phyloP scores from a whole-genome alignment of 2,888 invertebrate species.

The Carcina quercana region DNA sequence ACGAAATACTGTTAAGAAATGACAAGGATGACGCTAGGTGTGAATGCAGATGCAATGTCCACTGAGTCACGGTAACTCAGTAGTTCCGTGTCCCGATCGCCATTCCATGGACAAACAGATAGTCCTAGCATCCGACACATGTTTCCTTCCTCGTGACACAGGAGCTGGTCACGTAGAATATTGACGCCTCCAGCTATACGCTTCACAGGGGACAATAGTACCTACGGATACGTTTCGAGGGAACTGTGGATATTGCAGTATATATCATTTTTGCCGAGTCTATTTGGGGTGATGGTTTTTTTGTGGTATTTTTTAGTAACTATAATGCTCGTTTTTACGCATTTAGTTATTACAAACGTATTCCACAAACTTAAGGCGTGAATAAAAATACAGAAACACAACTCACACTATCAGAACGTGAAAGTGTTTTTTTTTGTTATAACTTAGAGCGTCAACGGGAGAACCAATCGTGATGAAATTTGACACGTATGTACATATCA shows the following conservation, averaged over 20 bases:
- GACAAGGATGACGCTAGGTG: slow-evolving; percentile 7
- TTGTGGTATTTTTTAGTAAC: too few relatives aligned
- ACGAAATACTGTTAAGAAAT: background rate
- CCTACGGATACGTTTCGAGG: slow-evolving; percentile 22
- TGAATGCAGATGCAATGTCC: slow-evolving; percentile 15
- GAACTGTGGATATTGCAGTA: slow-evolving; percentile 5
- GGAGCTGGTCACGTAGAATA: slow-evolving; percentile 71
- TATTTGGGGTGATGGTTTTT: too few relatives aligned
- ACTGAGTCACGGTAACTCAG: slow-evolving; percentile 11
- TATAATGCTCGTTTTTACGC: too few relatives aligned
- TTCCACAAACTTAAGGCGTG: too few relatives aligned
- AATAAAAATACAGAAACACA: too few relatives aligned
- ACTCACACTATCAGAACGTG: too few relatives aligned
- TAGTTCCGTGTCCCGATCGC: slow-evolving; percentile 48
- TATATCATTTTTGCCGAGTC: slow-evolving; percentile 7
- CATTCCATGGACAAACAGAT: slow-evolving; percentile 67
- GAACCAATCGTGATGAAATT: too few relatives aligned
- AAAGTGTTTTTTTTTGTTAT: too few relatives aligned
- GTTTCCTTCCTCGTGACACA: slow-evolving; percentile 62
- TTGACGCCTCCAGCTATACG: slow-evolving; percentile 67
- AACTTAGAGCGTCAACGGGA: too few relatives aligned
- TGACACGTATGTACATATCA: too few relatives aligned
- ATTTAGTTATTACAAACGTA: too few relatives aligned
- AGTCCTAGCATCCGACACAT: slow-evolving; percentile 71
- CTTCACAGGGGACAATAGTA: slow-evolving; percentile 51